Evolutionary conservation across 2,113 vertebrate species (phyloP).

Genomic region (Syngnathoides biaculeatus): DNA sequence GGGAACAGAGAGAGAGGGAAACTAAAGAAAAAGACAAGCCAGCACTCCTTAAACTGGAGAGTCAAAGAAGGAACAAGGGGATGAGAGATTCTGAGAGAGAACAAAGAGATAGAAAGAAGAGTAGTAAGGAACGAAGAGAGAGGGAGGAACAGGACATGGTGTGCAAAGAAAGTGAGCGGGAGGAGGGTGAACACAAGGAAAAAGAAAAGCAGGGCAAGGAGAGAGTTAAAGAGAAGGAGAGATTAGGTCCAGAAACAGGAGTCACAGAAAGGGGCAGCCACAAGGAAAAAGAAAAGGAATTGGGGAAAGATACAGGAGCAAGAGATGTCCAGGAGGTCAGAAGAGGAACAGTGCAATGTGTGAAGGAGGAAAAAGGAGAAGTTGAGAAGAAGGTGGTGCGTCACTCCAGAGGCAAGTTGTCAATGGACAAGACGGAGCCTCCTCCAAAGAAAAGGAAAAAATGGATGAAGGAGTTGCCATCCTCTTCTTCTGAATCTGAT

Average conservation of each 20-base stretch:
- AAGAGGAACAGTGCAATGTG: constrained; percentile 9
- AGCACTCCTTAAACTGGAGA: background rate
- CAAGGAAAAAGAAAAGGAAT: background rate
- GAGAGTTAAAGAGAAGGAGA: constrained; percentile 6
- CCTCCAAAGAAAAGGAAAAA: constrained; percentile 70
- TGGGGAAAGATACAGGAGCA: constrained; percentile 4
- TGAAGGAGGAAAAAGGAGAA: constrained; percentile 37
- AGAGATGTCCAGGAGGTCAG: constrained; percentile 15
- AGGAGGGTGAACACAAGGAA: background rate
- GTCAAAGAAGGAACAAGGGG: constrained; percentile 5
- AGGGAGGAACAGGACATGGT: constrained; percentile 1
- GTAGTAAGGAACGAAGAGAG: background rate
- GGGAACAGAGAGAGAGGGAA: constrained; percentile 6
- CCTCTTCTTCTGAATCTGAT: constrained; percentile 63
- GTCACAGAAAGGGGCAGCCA: constrained; percentile 1
- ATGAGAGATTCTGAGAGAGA: background rate
- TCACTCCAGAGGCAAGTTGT: constrained; percentile 55
- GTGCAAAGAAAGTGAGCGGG: constrained; percentile 20
- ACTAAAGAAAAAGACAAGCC: constrained; percentile 24
- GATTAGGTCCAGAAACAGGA: constrained; percentile 2
- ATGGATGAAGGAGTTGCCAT: constrained; percentile 73
- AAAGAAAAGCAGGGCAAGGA: constrained; percentile 12
- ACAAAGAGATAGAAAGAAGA: constrained; percentile 1
- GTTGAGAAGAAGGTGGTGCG: constrained; percentile 31
- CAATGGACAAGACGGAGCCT: constrained; percentile 78